Conservation (phyloP, 2,888 invertebrate species). For the Diaprepes abbreviatus region DNA sequence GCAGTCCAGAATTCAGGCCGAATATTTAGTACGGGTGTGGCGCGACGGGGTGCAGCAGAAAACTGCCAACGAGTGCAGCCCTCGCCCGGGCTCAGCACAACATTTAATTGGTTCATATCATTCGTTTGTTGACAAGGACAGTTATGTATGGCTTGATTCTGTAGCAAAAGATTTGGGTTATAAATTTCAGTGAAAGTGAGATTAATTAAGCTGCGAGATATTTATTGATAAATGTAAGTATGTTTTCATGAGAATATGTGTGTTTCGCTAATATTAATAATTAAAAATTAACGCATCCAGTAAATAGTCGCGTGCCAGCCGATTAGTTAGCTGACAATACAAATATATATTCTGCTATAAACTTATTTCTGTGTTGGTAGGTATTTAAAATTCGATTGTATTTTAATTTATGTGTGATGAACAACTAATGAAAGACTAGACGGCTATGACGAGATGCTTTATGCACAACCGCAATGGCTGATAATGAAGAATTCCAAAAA, state of each 20-base stretch:
- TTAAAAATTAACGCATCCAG: no score
- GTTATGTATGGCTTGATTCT: no score
- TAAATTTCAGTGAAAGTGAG: not conserved
- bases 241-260: no score
- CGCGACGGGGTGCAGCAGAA: not conserved
- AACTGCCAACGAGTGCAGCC: not conserved
- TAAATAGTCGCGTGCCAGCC: no score
- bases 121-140: not conserved
- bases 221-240: no score
- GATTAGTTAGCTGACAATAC: no score
- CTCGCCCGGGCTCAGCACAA: not conserved
- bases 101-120: not conserved
- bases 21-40: not conserved
- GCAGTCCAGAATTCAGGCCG: not conserved
- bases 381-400: not conserved
- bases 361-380: not conserved
- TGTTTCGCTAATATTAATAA: no score
- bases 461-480: not conserved
- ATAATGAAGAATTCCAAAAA: not conserved
- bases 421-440: not conserved
- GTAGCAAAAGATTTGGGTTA: no score
- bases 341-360: no score
- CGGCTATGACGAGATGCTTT: not conserved
- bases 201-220: not conserved
- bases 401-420: not conserved